Base-by-base conservation (phyloP, 2,888 invertebrate genomes). In the Diarsia dahlii region DNA sequence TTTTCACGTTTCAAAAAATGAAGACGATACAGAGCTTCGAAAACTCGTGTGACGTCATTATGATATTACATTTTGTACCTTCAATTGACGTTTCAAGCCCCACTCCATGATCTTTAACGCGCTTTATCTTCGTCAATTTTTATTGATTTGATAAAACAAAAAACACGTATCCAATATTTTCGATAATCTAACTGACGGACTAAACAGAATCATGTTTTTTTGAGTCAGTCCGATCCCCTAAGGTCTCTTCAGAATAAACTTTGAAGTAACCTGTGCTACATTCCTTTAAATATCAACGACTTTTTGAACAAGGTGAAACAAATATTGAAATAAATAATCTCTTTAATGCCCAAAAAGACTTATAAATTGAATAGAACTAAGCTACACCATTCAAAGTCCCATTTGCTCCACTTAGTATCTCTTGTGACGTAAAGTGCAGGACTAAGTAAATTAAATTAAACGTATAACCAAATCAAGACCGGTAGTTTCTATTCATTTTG, bases 381-480 rank as follows among this genome's bases (percentile, higher is more conserved):
- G 13, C 0, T 12, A 8, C 3, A n/a, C 5, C 12, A 20, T 45
- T 12, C 3, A n/a, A 58, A 50, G 15, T 71, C 4, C 50, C 34
- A 72, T 72, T n/a, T 58, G 73, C 34, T 73, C 58, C 56, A 80
- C 45, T 80, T 34, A 72, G 45, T n/a, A n/a, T 10, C 48, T 18
- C 56, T 58, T 45, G 71, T 18, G 39, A 50, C 28, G 50, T 79
- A 18, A 28, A 71, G 48, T 58, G 80, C 58, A 45, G 34, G 4
- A 12, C 45, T 45, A 80, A 71, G 56, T 58, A 58, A 71, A 60
- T 80, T 46, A 52, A 5, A 75, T 28, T 56, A 34, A 45, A 63
- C 1, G 58, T 28, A 58, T 28, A 28, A 58, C 58, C 9, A 1
- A 18, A 18, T 58, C 58, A 28, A 34, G 9, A 60, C 18, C 10